These are phyloP conservation scores for Zelleria hepariella DNA, from an alignment of 2,888 invertebrate genomes.

Conservation along the genomic window DNA sequence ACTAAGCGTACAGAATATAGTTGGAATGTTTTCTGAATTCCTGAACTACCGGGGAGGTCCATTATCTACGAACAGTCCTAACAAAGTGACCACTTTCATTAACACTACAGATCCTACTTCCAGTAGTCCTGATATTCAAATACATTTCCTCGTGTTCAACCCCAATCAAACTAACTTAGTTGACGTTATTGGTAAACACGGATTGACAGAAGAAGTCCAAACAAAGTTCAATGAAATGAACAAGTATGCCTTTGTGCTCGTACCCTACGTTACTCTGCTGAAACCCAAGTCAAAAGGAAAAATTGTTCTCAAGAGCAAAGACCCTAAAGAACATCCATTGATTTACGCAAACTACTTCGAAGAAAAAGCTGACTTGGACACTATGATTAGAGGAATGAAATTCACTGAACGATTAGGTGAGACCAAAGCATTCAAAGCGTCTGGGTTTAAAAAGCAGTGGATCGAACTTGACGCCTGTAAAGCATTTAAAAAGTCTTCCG, in stretches of 20 bases:
- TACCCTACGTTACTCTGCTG: slow-evolving; percentile 71
- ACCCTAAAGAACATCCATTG: slow-evolving; percentile 65
- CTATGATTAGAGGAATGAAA: slow-evolving; percentile 30
- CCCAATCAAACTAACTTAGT: slow-evolving; percentile 30
- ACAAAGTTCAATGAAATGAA: slow-evolving; percentile 30
- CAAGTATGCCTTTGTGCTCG: slow-evolving; percentile 36
- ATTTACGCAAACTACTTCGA: slow-evolving; percentile 76
- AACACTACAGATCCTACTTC: slow-evolving; percentile 40
- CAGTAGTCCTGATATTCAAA: slow-evolving; percentile 37
- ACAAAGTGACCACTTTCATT: slow-evolving; percentile 36
- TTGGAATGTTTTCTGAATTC: slow-evolving; percentile 44
- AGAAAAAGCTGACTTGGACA: slow-evolving; percentile 63
- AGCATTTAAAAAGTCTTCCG: slow-evolving; percentile 24
- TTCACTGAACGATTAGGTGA: slow-evolving; percentile 25
- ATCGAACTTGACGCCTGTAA: slow-evolving; percentile 38
- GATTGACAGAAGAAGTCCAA: slow-evolving; percentile 27
- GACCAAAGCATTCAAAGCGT: slow-evolving; percentile 32
- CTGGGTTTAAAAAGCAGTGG: slow-evolving; percentile 36
- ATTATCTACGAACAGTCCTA: slow-evolving; percentile 49
- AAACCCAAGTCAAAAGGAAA: slow-evolving; percentile 78
- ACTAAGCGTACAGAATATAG: slow-evolving; percentile 27
- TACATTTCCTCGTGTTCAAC: slow-evolving; percentile 35
- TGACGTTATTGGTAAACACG: slow-evolving; percentile 31
- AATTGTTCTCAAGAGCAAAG: slow-evolving; percentile 74
- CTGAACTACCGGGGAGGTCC: slow-evolving; percentile 59